Evolutionary conservation across 2,113 vertebrate genomes (phyloP).

Genomic region (Kryptolebias marmoratus): DNA sequence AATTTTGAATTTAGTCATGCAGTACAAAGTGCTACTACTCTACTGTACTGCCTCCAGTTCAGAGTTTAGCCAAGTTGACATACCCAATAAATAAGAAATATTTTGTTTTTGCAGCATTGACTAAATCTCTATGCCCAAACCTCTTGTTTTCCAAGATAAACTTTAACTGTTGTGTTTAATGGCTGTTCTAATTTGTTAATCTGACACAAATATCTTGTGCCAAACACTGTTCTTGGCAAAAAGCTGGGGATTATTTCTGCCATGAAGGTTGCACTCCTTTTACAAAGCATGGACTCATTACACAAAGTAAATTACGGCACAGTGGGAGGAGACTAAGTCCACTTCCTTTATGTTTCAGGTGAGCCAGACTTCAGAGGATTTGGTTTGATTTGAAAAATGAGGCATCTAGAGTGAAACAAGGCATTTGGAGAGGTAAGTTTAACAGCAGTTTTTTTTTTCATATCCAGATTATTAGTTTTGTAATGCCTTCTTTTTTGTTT

Average conservation of each 20-base stretch:
- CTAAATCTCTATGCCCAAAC: neutral
- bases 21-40: constrained; percentile 29
- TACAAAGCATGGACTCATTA: constrained; percentile 48
- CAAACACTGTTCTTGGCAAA: constrained; percentile 22
- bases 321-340: constrained; percentile 26
- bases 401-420: constrained; percentile 44
- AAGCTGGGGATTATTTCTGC: constrained; percentile 46
- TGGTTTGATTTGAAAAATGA: constrained; percentile 52
- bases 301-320: constrained; percentile 41
- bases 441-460: neutral
- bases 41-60: neutral
- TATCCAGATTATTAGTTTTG: neutral
- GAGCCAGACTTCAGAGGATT: constrained; percentile 44
- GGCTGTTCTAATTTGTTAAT: neutral
- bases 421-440: constrained; percentile 65
- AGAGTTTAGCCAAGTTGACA: neutral
- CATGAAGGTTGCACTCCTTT: constrained; percentile 53
- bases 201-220: neutral
- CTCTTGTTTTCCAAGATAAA: neutral
- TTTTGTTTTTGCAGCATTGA: neutral
- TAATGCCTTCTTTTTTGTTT: neutral
- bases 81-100: neutral
- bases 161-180: neutral
- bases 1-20: constrained; percentile 34
- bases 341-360: constrained; percentile 73